Evolutionary conservation across 2,797 vertebrate genomes (phyloP), one percentile per base, ranked within the genome.

Genomic region (Hybognathus amarus): DNA sequence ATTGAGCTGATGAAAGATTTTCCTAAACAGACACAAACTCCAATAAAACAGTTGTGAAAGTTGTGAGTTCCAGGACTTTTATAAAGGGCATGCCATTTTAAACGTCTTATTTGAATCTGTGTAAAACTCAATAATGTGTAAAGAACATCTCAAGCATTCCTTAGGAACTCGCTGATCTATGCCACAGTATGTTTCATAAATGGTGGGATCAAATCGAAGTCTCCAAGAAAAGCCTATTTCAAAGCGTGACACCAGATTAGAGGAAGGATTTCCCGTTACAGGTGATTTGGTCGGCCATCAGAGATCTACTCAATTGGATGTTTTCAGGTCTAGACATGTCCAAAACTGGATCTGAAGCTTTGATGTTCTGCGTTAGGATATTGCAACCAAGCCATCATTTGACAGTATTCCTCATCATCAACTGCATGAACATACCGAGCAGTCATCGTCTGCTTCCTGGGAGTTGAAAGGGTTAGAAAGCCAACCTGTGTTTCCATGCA

Each of bases 271-370:
- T 73, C 69, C 27, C 9, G 2, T 11, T 50, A 20, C 69, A 20
- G 68, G n/a, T 70, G 40, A 45, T 50, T 50, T 33, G 5, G 24
- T 30, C 2, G 13, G 24, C 24, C 59, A 17, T 63, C 61, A 63
- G 20, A 27, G 69, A 71, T 30, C 69, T 20, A 27, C 42, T 22
- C 68, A 45, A 18, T 17, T 47, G 24, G 68, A 71, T 50, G 45
- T 33, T 50, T 18, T 50, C 24, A 71, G 69, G 10, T 71, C 45
- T 33, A 11, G 24, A 71, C 45, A 1, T 50, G 13, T 71, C 24
- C 15, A 71, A 30, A 50, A 50, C 69, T 71, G 45, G 45, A 73
- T 73, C 27, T 6, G 24, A 71, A 71, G 45, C 69, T 70, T 47
- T 70, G n/a, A 70, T 70, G n/a, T n/a, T 47, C 42, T 47, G 15